phyloP scores from a whole-genome alignment of 2,797 vertebrate genomes.

The Parotocinclus haroldoi region DNA sequence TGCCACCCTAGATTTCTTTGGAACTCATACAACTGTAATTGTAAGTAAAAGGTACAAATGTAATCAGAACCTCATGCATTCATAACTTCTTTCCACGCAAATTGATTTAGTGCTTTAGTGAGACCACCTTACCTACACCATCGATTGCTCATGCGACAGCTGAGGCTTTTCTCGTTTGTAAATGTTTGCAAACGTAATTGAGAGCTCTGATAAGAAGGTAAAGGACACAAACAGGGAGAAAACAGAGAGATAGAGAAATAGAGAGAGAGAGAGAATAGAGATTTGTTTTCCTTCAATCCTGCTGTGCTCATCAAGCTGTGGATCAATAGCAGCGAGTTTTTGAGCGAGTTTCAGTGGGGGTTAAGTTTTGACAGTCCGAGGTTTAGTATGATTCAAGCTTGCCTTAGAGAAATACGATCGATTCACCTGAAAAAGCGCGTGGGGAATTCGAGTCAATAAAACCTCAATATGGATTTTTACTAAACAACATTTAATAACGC shows the following conservation, averaged over 20 bases:
- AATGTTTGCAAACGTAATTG: no score
- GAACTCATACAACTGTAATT: no score
- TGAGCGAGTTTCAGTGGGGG: slow-evolving; percentile 50
- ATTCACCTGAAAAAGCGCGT: slow-evolving; percentile 52
- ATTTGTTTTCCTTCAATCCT: slow-evolving; percentile 45
- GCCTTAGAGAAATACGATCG: slow-evolving; percentile 51
- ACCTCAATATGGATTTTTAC: slow-evolving; percentile 41
- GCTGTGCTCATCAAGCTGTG: slow-evolving; percentile 43
- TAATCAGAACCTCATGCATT: no score
- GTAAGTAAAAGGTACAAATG: no score
- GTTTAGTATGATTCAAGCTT: slow-evolving; percentile 55
- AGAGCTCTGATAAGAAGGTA: no score
- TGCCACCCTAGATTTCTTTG: no score
- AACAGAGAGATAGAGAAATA: background rate
- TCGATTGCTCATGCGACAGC: no score
- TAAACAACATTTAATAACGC: slow-evolving; percentile 47
- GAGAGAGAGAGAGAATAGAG: slow-evolving; percentile 16
- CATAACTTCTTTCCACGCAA: no score
- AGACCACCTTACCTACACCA: no score
- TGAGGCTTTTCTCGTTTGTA: no score
- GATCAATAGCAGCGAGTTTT: slow-evolving; percentile 50
- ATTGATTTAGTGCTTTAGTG: no score
- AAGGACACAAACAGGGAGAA: no score
- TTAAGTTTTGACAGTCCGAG: slow-evolving; percentile 54
- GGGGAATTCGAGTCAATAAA: slow-evolving; percentile 52